These are phyloP conservation scores for Phania funesta DNA, from an alignment of 2,888 invertebrate species.

Conservation along the genomic window DNA sequence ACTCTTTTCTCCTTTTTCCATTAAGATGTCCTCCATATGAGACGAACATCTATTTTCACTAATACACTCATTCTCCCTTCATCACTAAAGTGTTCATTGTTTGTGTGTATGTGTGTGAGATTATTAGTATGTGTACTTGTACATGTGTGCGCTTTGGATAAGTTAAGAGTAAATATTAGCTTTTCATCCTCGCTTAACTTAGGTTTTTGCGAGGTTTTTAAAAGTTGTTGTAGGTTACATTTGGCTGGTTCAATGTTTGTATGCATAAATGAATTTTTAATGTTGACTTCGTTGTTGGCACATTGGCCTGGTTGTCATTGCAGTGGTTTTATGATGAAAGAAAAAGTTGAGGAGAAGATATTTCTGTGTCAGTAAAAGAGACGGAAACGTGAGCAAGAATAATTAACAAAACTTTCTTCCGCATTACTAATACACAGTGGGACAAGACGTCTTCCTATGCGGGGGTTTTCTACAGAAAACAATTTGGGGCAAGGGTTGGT, in stretches of 20 bases:
- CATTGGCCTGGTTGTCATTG: slow-evolving; percentile 65
- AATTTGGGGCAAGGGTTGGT: too few species aligned
- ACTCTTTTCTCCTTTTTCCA: not conserved
- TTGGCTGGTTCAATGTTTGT: slow-evolving; percentile 60
- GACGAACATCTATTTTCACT: slow-evolving; percentile 26
- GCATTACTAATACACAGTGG: slow-evolving; percentile 55
- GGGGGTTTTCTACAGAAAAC: too few species aligned
- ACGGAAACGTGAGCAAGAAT: not conserved
- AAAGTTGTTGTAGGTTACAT: slow-evolving; percentile 47
- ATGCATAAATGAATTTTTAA: slow-evolving; percentile 61
- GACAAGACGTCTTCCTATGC: not conserved
- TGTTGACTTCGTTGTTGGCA: slow-evolving; percentile 61
- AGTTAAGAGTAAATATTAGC: slow-evolving; percentile 65
- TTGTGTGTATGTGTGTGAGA: not conserved
- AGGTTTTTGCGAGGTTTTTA: slow-evolving; percentile 25
- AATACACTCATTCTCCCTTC: slow-evolving; percentile 16
- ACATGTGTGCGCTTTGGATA: not conserved
- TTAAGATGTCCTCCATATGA: slow-evolving; percentile 28
- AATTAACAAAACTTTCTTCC: slow-evolving; percentile 51
- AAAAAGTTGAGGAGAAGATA: not conserved
- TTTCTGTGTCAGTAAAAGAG: not conserved
- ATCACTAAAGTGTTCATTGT: not conserved
- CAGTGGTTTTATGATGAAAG: slow-evolving; percentile 43
- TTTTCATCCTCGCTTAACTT: slow-evolving; percentile 61
- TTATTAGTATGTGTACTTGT: not conserved